Conservation (phyloP, 2,888 invertebrate genomes). For the Epirrhoe alternata region DNA sequence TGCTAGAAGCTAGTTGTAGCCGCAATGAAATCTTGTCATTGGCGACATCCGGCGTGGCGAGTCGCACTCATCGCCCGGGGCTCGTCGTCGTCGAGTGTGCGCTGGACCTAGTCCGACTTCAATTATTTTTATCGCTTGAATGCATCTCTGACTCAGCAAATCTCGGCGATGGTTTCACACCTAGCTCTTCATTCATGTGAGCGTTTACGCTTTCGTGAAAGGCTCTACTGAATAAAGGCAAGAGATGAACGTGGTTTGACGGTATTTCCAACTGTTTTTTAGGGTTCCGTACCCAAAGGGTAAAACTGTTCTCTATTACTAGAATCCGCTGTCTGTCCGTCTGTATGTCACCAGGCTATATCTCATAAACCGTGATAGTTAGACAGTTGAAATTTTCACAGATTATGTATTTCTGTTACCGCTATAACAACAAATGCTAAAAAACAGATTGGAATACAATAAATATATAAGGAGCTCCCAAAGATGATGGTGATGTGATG, state of each 20-base stretch:
- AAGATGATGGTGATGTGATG: no score
- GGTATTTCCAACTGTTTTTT: neutral
- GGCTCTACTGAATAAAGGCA: slow-evolving; percentile 17
- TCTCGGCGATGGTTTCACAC: slow-evolving; percentile 63
- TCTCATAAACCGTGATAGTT: no score
- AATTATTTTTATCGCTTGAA: slow-evolving; percentile 74
- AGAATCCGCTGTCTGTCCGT: no score
- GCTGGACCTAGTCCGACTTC: slow-evolving; percentile 65
- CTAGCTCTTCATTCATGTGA: slow-evolving; percentile 58
- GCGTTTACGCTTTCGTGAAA: slow-evolving; percentile 49
- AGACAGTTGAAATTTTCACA: no score
- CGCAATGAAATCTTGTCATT: slow-evolving; percentile 48
- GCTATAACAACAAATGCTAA: no score
- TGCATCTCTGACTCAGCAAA: slow-evolving; percentile 63
- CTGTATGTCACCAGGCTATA: no score
- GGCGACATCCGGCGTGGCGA: slow-evolving; percentile 41
- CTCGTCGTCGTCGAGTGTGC: slow-evolving; percentile 25
- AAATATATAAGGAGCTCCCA: no score
- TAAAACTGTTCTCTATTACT: no score
- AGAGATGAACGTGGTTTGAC: neutral
- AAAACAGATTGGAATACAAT: no score
- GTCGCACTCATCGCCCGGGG: slow-evolving; percentile 20
- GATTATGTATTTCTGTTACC: no score
- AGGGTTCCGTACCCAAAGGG: neutral
- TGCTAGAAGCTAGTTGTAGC: slow-evolving; percentile 5